Evolutionary conservation across 2,797 vertebrate genomes (phyloP), one percentile per base, ranked within the genome.

Genomic region (Coilia nasus): DNA sequence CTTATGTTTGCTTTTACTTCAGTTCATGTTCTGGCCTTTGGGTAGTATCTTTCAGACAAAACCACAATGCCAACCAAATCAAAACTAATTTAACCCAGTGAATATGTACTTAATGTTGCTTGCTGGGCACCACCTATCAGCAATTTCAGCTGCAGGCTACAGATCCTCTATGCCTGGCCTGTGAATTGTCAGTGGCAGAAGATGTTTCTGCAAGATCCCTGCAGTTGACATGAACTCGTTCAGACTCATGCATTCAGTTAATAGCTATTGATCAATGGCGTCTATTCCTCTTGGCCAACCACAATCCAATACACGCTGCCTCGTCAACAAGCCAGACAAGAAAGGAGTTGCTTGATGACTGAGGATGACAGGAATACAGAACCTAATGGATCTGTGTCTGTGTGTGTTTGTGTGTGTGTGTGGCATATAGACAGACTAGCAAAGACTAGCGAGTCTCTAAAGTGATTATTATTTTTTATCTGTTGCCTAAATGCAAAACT

Each of bases 241-340:
- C 75, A 83, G 87, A 89, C 91, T 85, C 67, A 88, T 88, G 62
- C 84, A 88, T 84, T 25, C 80, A 67, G 71, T 75, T 91, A 92
- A 93, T 91, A 88, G 89, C 84, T 93, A 93, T 92, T 89, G 91
- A 92, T 93, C 91, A 88, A 23, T 91, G 90, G 90, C 88, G 89
- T 92, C 88, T 86, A 89, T 88, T 87, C 85, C 81, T 67, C 60
- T 91, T 87, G 89, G 84, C 82, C 82, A 28, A 88, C 85, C 83
- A 82, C 87, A 90, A 88, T 47, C 83, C 82, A 88, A 46, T 84
- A 35, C 81, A 82, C 86, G 83, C 57, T 44, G 84, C 84, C 84
- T 86, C 67, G 87, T 57, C n/a, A 81, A 84, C 83, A 14, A 47
- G 46, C 21, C 25, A 17, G 9, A 15, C 23, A 44, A 54, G 46